Base-by-base conservation (phyloP, 2,113 vertebrate species). In the Garra rufa region DNA sequence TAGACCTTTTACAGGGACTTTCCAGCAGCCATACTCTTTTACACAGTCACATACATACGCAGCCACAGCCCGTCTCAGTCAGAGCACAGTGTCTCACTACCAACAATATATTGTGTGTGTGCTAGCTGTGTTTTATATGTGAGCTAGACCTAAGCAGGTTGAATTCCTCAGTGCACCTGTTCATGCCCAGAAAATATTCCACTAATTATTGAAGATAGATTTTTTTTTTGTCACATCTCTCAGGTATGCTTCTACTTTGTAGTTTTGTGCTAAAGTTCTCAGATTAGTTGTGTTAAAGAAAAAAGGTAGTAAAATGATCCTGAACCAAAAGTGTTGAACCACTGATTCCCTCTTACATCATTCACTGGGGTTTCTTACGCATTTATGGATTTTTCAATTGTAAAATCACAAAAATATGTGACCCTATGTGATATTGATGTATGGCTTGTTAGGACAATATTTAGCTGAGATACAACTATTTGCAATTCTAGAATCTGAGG, bases 101-200 rank as follows among this genome's bases (percentile, higher is more conserved):
- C 4, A 43, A 26, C 34, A 28, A 4, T 43, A 17, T 50, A 48
- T 21, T 50, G 43, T 38, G 26, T 48, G 69, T 76, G 14, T 63
- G 43, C 15, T 34, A 34, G 34, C 11, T n/a, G 24, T 59, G 43
- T 63, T 75, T 61, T n/a, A 74, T 83, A 75, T n/a, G 41, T 74
- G 70, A 55, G 9, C 24, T 34, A 48, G 15, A 21, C 24, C 41
- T n/a, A 44, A 30, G 24, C 9, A 6, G 52, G 24, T 15, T 61
- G 13, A 24, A 63, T 83, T 74, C 26, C 69, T 44, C 50, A 21
- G 67, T 81, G 79, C 44, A 81, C 63, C 67, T 81, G 63, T 70
- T 81, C 79, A 70, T 67, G 48, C 19, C 2, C 41, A 73, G 69
- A 73, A 73, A 73, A 73, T 44, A 46, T 21, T 44, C n/a, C 6